Evolutionary conservation across 2,113 vertebrate genomes (phyloP).

Genomic region (Barbus barbus): DNA sequence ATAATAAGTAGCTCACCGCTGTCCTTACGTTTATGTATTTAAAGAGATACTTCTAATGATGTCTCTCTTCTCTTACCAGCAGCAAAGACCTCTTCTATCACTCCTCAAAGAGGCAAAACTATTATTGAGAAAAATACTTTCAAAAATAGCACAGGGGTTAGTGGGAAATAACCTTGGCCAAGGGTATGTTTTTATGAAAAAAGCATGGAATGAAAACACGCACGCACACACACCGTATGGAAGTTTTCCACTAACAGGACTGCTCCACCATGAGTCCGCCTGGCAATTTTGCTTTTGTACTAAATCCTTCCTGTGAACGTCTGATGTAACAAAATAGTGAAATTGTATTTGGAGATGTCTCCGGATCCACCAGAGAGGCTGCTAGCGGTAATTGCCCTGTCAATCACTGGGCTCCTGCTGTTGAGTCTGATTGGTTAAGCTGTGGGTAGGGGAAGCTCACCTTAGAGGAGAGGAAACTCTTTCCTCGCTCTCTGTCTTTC

Average conservation of each 20-base stretch:
- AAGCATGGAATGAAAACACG: constrained; percentile 40
- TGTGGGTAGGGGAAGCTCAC: constrained; percentile 59
- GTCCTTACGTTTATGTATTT: constrained; percentile 1
- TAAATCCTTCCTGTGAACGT: constrained; percentile 72
- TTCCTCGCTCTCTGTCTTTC: constrained; percentile 39
- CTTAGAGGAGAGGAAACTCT: constrained; percentile 53
- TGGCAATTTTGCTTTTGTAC: constrained; percentile 64
- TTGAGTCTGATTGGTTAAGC: constrained; percentile 72
- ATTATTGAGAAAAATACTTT: constrained; percentile 40
- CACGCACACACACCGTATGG: constrained; percentile 29
- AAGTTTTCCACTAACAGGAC: constrained; percentile 58
- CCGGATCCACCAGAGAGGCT: constrained; percentile 73
- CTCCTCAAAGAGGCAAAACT: constrained; percentile 47
- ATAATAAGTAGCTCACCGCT: constrained; percentile 4
- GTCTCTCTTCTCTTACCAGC: constrained; percentile 39
- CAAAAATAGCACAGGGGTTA: constrained; percentile 53
- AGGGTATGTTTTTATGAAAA: constrained; percentile 63
- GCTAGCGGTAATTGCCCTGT: constrained; percentile 84
- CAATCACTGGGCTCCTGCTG: constrained; percentile 76
- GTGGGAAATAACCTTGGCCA: constrained; percentile 72
- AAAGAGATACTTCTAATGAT: constrained; percentile 43
- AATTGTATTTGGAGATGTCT: constrained; percentile 82
- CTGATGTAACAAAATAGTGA: constrained; percentile 77
- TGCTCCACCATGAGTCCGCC: constrained; percentile 54
- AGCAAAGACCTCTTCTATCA: constrained; percentile 58